A percentile compares a stretch with the other conserved stretches of the same genome.
Conservation (phyloP, 2,888 invertebrate genomes). For the Merodon equestris region DNA sequence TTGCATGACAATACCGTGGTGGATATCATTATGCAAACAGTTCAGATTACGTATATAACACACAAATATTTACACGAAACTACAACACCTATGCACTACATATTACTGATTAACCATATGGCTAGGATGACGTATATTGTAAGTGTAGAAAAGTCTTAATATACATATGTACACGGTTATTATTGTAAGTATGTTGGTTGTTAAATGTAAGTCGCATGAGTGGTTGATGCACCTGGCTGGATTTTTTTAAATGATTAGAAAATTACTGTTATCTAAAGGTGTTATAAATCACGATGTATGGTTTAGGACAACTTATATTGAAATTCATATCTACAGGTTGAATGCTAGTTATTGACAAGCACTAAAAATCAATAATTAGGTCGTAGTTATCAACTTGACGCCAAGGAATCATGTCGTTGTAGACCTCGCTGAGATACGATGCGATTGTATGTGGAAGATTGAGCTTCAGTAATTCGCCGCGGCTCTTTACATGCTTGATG, state of each 20-base stretch:
- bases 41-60: no score
- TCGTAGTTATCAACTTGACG: conserved; percentile 78
- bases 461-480: conserved; percentile 80
- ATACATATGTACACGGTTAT: not conserved
- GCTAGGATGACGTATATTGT: no score
- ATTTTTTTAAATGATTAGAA: conserved; percentile 12
- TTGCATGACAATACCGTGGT: no score
- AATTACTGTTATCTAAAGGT: conserved; percentile 58
- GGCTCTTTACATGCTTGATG: conserved; percentile 80
- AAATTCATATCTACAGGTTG: conserved; percentile 29
- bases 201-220: no score
- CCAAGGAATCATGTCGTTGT: conserved; percentile 78
- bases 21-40: no score
- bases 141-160: no score
- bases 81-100: not conserved
- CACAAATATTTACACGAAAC: not conserved
- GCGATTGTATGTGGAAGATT: conserved; percentile 82
- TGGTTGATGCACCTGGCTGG: no score
- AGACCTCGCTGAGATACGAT: conserved; percentile 81
- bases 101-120: no score
- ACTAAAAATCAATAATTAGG: conserved; percentile 74
- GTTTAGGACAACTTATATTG: conserved; percentile 34
- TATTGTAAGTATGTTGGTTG: no score
- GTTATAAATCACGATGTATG: conserved; percentile 41
- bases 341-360: conserved; percentile 26